Evolutionary conservation across 2,797 vertebrate species (phyloP).

Genomic region (Parauchenoglanis punctatus): DNA sequence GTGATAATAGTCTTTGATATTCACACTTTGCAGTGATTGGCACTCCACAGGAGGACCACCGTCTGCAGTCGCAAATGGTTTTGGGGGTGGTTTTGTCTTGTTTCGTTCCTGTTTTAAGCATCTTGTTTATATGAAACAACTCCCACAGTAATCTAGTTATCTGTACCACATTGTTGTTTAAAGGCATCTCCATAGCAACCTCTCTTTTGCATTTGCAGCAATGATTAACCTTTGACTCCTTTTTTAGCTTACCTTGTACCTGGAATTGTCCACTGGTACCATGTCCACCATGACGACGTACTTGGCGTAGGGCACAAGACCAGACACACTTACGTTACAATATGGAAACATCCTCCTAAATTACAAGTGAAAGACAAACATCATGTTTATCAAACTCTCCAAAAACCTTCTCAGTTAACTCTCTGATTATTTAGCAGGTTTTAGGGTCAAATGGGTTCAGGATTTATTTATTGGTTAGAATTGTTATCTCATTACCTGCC

Average conservation of each 20-base stretch:
- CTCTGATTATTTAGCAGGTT: not conserved
- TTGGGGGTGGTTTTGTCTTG: not conserved
- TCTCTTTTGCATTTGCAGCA: not conserved
- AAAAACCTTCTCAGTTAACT: not conserved
- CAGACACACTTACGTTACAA: constrained; percentile 85
- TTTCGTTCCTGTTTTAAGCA: not conserved
- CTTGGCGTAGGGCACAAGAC: constrained; percentile 86
- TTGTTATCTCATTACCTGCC: constrained; percentile 75
- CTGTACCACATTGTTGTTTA: not conserved
- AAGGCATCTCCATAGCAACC: not conserved
- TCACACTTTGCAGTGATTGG: constrained; percentile 59
- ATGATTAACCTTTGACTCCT: constrained; percentile 12
- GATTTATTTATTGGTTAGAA: too few relatives aligned
- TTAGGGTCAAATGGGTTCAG: not conserved
- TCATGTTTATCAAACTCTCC: not conserved
- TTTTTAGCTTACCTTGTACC: constrained; percentile 83
- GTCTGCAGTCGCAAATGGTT: constrained; percentile 56
- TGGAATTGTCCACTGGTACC: constrained; percentile 85
- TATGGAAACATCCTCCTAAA: constrained; percentile 92
- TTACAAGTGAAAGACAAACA: constrained; percentile 4
- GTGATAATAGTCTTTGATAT: constrained; percentile 75
- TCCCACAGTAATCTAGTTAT: not conserved
- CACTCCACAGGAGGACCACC: constrained; percentile 50
- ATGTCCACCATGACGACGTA: constrained; percentile 92
- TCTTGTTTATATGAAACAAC: not conserved